Evolutionary conservation across 2,113 vertebrate genomes (phyloP).

Genomic region (Clarias macrocephalus): DNA sequence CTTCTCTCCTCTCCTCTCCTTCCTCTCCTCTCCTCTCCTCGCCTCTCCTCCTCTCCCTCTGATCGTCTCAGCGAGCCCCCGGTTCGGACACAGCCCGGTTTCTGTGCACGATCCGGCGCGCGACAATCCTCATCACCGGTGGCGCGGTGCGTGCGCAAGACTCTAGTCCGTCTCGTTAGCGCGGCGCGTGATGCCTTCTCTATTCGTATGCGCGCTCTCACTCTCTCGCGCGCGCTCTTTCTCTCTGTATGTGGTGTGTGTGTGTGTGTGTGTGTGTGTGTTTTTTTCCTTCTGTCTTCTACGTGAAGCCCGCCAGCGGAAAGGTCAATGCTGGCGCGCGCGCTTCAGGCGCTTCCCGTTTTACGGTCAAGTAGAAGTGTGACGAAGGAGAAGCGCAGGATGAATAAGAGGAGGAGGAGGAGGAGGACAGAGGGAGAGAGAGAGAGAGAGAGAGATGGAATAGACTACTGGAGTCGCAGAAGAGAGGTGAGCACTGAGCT

Average conservation of each 20-base stretch:
- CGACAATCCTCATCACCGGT: slow-evolving; percentile 75
- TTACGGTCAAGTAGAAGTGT: neutral
- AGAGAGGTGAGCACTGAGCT: slow-evolving; percentile 71
- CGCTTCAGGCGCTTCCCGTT: neutral
- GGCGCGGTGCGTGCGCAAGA: slow-evolving; percentile 34
- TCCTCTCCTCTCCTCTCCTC: neutral
- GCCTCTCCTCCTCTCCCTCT: neutral
- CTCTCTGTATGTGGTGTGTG: slow-evolving; percentile 38
- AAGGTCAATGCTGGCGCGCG: slow-evolving; percentile 17
- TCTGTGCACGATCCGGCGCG: slow-evolving; percentile 64
- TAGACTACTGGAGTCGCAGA: slow-evolving; percentile 64
- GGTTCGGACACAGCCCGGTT: slow-evolving; percentile 63
- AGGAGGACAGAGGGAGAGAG: slow-evolving; percentile 34
- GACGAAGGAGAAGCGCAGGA: neutral
- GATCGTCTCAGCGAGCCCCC: slow-evolving; percentile 34
- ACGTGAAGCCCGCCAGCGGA: neutral
- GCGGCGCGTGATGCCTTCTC: slow-evolving; percentile 7
- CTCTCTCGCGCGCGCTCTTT: slow-evolving; percentile 34
- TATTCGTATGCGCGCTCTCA: slow-evolving; percentile 38
- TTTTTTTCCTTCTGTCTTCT: neutral
- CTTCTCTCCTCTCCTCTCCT: neutral
- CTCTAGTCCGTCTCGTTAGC: slow-evolving; percentile 52
- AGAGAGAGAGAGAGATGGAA: slow-evolving; percentile 36
- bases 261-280: too few species aligned
- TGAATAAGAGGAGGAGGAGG: neutral